These are phyloP conservation scores for Antennarius maculatus DNA, from an alignment of 2,797 vertebrate species.

Conservation along the genomic window DNA sequence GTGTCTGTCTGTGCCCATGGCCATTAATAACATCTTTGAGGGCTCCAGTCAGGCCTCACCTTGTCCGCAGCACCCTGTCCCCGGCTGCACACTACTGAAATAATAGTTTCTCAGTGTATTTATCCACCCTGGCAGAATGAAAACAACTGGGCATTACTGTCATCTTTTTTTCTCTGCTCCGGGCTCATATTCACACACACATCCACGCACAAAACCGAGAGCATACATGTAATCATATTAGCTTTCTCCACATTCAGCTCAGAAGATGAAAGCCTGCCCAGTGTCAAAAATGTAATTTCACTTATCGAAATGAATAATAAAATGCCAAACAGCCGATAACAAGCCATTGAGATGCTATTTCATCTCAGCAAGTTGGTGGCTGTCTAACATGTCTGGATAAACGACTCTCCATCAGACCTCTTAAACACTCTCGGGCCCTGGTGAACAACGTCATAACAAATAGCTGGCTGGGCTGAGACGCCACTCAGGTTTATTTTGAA, in stretches of 20 bases:
- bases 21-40: constrained; percentile 70
- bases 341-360: constrained; percentile 69
- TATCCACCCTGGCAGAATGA: constrained; percentile 41
- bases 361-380: constrained; percentile 72
- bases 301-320: constrained; percentile 77
- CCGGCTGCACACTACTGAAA: constrained; percentile 53
- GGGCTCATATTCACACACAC: constrained; percentile 27
- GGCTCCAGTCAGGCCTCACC: constrained; percentile 50
- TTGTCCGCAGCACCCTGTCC: constrained; percentile 56
- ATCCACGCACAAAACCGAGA: constrained; percentile 26
- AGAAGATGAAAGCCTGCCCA: constrained; percentile 45
- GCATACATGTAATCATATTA: constrained; percentile 11
- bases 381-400: constrained; percentile 68
- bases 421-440: constrained; percentile 61
- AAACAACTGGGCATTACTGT: constrained; percentile 54
- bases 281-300: constrained; percentile 69
- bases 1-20: constrained; percentile 33
- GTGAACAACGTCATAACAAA: constrained; percentile 64
- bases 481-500: constrained; percentile 81
- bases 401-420: constrained; percentile 67
- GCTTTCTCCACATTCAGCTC: constrained; percentile 6
- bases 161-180: constrained; percentile 31
- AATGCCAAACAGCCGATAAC: constrained; percentile 74
- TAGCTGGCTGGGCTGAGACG: constrained; percentile 45
- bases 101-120: constrained; percentile 47